Conservation (phyloP, 1,140 invertebrate species). For the Bursaphelenchus mucronatus region DNA sequence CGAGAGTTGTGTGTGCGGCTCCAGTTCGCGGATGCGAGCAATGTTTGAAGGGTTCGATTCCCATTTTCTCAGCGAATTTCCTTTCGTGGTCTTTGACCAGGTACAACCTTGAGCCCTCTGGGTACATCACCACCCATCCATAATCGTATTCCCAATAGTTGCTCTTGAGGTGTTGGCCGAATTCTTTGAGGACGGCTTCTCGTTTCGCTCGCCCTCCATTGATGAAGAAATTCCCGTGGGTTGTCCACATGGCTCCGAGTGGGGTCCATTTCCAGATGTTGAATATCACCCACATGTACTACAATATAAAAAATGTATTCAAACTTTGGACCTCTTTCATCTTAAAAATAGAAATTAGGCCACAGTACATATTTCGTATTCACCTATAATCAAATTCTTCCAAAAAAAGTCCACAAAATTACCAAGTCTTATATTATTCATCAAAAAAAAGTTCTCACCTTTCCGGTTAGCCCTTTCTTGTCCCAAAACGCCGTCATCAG, state of each 20-base stretch:
- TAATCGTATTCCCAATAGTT: slow-evolving; percentile 49
- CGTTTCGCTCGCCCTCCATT: slow-evolving; percentile 48
- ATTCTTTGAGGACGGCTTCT: slow-evolving; percentile 35
- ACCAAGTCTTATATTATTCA: slow-evolving; percentile 5
- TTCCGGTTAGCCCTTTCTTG: slow-evolving; percentile 45
- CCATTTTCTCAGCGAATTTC: slow-evolving; percentile 52
- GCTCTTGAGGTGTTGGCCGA: slow-evolving; percentile 41
- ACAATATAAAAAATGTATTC: slow-evolving; percentile 12
- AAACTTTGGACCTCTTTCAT: no score
- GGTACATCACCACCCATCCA: slow-evolving; percentile 58
- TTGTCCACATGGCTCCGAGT: slow-evolving; percentile 39
- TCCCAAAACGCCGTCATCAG: slow-evolving; percentile 55
- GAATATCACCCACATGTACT: slow-evolving; percentile 52
- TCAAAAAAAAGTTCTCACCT: slow-evolving; percentile 1
- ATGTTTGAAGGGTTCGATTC: slow-evolving; percentile 43
- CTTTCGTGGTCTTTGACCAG: slow-evolving; percentile 42
- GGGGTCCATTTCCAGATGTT: slow-evolving; percentile 47
- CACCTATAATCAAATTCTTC: no score
- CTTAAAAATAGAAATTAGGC: no score
- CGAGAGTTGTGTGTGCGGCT: slow-evolving; percentile 51
- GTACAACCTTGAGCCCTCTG: slow-evolving; percentile 53
- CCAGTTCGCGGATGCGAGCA: slow-evolving; percentile 53
- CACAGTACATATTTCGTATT: no score
- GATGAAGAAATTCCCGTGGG: slow-evolving; percentile 49
- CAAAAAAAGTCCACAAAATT: slow-evolving; percentile 1